Conservation (phyloP, 2,113 vertebrate species). For the Pteruthius melanotis region DNA sequence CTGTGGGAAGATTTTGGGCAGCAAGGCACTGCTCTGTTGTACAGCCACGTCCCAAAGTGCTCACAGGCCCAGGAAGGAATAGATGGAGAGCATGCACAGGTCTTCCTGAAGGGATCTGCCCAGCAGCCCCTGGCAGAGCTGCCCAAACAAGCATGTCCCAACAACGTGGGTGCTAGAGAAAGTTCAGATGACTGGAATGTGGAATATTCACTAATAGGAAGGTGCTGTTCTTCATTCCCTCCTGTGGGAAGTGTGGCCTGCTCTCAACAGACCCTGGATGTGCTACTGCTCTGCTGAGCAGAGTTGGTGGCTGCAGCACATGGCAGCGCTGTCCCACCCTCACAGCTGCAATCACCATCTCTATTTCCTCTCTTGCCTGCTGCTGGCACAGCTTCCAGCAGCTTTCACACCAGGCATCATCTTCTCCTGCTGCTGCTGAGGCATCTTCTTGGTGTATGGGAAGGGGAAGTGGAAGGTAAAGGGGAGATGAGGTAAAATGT, state of each 20-base stretch:
- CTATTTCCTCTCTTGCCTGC: neutral
- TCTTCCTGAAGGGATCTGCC: neutral
- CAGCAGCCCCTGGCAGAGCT: neutral
- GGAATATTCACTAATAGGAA: neutral
- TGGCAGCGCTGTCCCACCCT: neutral
- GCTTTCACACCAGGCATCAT: neutral
- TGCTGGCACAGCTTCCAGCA: neutral
- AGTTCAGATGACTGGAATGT: neutral
- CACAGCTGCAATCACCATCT: neutral
- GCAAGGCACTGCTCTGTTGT: neutral
- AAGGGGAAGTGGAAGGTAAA: neutral
- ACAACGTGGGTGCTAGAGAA: neutral
- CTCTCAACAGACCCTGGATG: neutral
- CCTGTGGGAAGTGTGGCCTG: neutral
- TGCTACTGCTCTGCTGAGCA: neutral
- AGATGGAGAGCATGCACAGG: neutral
- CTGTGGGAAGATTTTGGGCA: neutral
- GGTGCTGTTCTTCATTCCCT: neutral
- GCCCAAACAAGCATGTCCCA: neutral
- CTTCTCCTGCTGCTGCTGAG: neutral
- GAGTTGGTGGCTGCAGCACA: neutral
- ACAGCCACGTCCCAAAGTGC: neutral
- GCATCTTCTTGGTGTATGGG: neutral
- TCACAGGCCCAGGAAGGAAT: neutral
- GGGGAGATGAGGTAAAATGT: neutral